phyloP scores from a whole-genome alignment of 1,140 invertebrate genomes.

The Halotydeus destructor region DNA sequence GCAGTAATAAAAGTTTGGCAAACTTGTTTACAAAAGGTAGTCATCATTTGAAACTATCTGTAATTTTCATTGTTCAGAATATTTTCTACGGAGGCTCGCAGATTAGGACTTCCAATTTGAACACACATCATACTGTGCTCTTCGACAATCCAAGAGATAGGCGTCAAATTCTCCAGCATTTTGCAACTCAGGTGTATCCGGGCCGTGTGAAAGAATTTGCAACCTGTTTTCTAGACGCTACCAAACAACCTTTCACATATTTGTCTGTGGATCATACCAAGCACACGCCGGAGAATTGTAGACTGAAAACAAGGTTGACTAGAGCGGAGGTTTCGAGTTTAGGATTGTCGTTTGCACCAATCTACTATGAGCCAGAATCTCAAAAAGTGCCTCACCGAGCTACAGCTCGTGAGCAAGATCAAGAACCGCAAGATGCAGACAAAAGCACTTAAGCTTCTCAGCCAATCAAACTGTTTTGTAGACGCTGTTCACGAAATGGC shows the following conservation, averaged over 20 bases:
- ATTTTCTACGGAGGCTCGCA: slow-evolving; percentile 24
- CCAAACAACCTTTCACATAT: slow-evolving; percentile 7
- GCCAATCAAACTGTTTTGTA: not conserved
- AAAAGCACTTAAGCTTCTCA: not conserved
- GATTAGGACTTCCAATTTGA: slow-evolving; percentile 23
- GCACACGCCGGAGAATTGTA: not conserved
- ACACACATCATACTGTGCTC: slow-evolving; percentile 24
- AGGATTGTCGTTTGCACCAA: not conserved
- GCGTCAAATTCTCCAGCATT: slow-evolving; percentile 23
- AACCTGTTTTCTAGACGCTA: slow-evolving; percentile 20
- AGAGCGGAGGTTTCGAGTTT: not conserved
- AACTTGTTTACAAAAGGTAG: slow-evolving; percentile 25
- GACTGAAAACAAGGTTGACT: not conserved
- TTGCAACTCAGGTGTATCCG: slow-evolving; percentile 22
- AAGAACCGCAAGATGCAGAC: not conserved
- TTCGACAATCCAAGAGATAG: slow-evolving; percentile 26
- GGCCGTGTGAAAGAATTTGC: slow-evolving; percentile 23
- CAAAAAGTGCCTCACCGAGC: not conserved
- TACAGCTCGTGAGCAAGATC: not conserved
- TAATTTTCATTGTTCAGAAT: slow-evolving; percentile 26
- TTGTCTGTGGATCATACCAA: slow-evolving; percentile 5
- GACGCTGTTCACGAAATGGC: not conserved
- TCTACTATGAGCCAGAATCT: not conserved
- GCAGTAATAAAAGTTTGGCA: slow-evolving; percentile 20
- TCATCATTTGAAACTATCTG: slow-evolving; percentile 24